phyloP scores from a whole-genome alignment of 2,113 vertebrate species.

The Mesocricetus auratus region DNA sequence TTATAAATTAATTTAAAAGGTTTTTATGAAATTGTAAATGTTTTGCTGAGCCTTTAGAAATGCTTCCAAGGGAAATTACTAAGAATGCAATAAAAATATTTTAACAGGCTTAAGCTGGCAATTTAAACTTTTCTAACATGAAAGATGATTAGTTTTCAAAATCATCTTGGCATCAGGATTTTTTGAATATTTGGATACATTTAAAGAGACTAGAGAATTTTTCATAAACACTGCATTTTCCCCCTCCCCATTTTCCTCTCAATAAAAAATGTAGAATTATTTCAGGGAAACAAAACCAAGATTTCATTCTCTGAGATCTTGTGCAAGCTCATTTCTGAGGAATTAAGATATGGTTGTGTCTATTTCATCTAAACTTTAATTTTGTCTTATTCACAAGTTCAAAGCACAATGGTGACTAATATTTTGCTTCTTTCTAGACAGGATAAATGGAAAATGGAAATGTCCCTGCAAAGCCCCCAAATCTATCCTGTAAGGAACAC shows the following conservation, averaged over 20 bases:
- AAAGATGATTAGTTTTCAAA: conserved; percentile 73
- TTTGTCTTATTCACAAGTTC: conserved; percentile 37
- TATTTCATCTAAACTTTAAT: conserved; percentile 15
- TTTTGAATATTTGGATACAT: conserved; percentile 50
- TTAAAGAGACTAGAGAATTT: conserved; percentile 57
- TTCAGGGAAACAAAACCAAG: conserved; percentile 36
- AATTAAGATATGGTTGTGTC: neutral
- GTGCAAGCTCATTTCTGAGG: conserved; percentile 18
- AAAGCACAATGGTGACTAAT: neutral
- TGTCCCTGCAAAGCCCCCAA: neutral
- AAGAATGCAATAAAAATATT: conserved; percentile 81
- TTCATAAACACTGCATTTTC: conserved; percentile 19
- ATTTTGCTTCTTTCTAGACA: conserved; percentile 29
- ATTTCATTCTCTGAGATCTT: neutral
- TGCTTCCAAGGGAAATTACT: conserved; percentile 83
- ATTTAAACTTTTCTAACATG: conserved; percentile 73
- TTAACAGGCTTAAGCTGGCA: conserved; percentile 76
- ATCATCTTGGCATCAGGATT: conserved; percentile 53
- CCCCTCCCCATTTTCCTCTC: neutral
- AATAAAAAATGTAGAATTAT: conserved; percentile 32
- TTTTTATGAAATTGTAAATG: conserved; percentile 83
- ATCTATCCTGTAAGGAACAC: neutral
- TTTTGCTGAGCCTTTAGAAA: conserved; percentile 82
- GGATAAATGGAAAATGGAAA: neutral
- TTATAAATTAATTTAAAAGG: conserved; percentile 85